phyloP scores from a whole-genome alignment of 2,113 vertebrate species.

The Sphaerodactylus townsendi region DNA sequence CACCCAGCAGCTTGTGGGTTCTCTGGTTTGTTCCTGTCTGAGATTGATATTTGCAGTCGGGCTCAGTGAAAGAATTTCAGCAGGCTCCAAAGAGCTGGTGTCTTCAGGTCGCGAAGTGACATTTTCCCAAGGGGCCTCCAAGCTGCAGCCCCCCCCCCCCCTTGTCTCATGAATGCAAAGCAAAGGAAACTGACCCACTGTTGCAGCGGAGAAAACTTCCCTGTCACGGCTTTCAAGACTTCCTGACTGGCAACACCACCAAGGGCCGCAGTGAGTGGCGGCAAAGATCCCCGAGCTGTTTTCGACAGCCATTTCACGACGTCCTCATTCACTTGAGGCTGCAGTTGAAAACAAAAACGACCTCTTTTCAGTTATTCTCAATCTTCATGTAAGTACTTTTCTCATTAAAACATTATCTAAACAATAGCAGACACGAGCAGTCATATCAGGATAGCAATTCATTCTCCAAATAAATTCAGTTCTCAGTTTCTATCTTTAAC shows the following conservation, averaged over 20 bases:
- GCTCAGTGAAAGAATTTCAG: too few species aligned
- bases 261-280: conserved; percentile 89
- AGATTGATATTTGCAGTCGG: too few species aligned
- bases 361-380: not conserved
- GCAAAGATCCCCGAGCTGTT: conserved; percentile 85
- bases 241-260: conserved; percentile 96
- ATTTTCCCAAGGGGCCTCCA: too few species aligned
- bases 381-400: not conserved
- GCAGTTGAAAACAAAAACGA: conserved; percentile 49
- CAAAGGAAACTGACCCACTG: conserved; percentile 87
- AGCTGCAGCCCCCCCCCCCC: not conserved
- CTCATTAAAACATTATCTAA: not conserved
- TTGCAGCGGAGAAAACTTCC: conserved; percentile 95
- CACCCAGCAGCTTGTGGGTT: too few species aligned
- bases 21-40: too few species aligned
- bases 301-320: conserved; percentile 86
- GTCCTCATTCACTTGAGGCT: conserved; percentile 81
- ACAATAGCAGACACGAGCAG: not conserved
- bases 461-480: not conserved
- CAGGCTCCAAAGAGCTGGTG: too few species aligned
- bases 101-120: too few species aligned
- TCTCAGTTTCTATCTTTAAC: not conserved
- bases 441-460: not conserved
- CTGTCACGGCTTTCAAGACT: conserved; percentile 94
- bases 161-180: not conserved